These are phyloP conservation scores for Abscondita cerata DNA, from an alignment of 2,888 invertebrate species.

Conservation along the genomic window DNA sequence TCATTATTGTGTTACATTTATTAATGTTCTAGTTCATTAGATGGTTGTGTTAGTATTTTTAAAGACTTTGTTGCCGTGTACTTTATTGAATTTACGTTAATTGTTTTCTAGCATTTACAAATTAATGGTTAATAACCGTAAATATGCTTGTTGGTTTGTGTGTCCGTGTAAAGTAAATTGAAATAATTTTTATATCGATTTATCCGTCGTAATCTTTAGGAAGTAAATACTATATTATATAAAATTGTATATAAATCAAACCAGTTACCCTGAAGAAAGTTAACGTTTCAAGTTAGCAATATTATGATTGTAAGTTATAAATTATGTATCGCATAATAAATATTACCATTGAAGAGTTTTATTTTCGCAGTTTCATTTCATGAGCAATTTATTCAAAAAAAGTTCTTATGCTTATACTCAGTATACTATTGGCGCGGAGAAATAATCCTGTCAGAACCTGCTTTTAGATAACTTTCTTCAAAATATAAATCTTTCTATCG, in stretches of 20 bases:
- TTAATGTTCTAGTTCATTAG: not conserved
- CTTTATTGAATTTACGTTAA: not conserved
- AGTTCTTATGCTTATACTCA: no score
- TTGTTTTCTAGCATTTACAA: not conserved
- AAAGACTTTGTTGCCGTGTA: not conserved
- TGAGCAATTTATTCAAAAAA: no score
- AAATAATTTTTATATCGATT: constrained; percentile 26
- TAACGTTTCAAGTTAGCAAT: constrained; percentile 10
- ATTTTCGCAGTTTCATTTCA: no score
- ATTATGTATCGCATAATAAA: constrained; percentile 7
- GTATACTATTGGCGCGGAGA: no score
- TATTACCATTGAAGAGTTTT: not conserved
- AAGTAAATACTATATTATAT: not conserved
- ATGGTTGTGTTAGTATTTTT: not conserved
- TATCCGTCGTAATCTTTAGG: constrained; percentile 14
- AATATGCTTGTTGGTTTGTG: constrained; percentile 11
- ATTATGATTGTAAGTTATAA: constrained; percentile 9
- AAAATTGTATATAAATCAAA: constrained; percentile 20
- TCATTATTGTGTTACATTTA: not conserved
- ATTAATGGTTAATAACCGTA: not conserved
- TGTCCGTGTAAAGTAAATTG: constrained; percentile 19
- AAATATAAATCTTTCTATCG: no score
- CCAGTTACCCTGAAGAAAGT: not conserved
- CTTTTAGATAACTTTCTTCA: no score
- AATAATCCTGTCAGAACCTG: no score